phyloP scores from a whole-genome alignment of 2,888 invertebrate genomes.

The Sycophila texana region DNA sequence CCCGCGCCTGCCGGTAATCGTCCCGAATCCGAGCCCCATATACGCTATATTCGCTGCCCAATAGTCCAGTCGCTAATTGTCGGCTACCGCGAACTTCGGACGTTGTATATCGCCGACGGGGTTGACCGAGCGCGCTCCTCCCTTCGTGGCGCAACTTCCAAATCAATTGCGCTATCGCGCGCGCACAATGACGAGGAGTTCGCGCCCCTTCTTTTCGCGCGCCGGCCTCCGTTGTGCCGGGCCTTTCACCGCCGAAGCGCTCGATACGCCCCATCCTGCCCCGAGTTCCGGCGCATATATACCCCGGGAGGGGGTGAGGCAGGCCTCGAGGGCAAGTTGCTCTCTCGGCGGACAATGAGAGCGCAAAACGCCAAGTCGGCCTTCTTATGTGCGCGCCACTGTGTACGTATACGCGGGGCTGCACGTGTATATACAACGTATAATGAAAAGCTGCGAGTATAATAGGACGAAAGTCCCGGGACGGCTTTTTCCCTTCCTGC shows the following conservation, averaged over 20 bases:
- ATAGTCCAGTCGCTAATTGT: slow-evolving; percentile 31
- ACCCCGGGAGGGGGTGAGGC: background rate
- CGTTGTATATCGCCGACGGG: background rate
- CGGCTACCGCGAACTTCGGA: background rate
- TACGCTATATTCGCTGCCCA: background rate
- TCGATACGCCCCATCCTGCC: slow-evolving; percentile 10
- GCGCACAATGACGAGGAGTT: slow-evolving; percentile 12
- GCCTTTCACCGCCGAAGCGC: background rate
- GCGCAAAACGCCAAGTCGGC: slow-evolving; percentile 28
- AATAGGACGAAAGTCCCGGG: slow-evolving; percentile 32
- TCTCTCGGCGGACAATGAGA: slow-evolving; percentile 24
- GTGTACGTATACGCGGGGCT: background rate
- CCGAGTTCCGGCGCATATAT: background rate
- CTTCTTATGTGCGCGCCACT: background rate
- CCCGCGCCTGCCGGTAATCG: too few species aligned
- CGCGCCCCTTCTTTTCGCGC: slow-evolving; percentile 17
- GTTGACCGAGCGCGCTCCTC: background rate
- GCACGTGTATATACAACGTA: background rate
- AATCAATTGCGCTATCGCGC: slow-evolving; percentile 15
- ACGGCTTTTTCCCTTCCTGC: slow-evolving; percentile 6
- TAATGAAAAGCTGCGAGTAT: slow-evolving; percentile 45
- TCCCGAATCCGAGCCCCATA: too few species aligned
- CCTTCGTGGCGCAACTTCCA: slow-evolving; percentile 36
- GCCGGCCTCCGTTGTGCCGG: background rate
- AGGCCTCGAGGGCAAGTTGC: slow-evolving; percentile 5